phyloP scores from a whole-genome alignment of 2,888 invertebrate species.

The Leptarthrus brevirostris region DNA sequence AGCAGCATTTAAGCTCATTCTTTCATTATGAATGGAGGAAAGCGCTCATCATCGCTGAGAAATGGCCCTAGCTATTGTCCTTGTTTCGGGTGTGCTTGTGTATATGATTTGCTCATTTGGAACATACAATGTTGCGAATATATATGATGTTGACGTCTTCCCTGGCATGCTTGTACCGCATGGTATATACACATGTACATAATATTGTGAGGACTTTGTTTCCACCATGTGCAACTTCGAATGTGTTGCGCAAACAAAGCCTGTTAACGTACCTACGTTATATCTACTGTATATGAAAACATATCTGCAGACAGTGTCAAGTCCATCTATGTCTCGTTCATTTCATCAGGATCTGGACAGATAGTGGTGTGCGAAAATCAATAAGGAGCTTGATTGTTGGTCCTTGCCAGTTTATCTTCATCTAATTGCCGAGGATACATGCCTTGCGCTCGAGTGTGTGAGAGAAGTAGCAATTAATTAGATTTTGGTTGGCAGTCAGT shows the following conservation, averaged over 20 bases:
- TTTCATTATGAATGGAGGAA: conserved; percentile 13
- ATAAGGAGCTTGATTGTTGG: conserved; percentile 21
- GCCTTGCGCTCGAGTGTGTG: not conserved
- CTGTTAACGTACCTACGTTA: not conserved
- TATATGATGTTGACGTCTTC: conserved; percentile 9
- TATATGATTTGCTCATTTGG: conserved; percentile 33
- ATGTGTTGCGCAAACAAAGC: not conserved
- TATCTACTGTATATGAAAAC: too few species aligned
- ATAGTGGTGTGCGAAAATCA: conserved; percentile 33
- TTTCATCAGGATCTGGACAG: not conserved
- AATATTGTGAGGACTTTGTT: not conserved
- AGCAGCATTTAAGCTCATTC: conserved; percentile 54
- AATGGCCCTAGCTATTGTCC: not conserved
- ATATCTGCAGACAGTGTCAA: not conserved
- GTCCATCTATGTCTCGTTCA: not conserved
- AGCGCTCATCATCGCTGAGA: conserved; percentile 16
- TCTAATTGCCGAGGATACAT: conserved; percentile 10
- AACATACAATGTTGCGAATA: not conserved
- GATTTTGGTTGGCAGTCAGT: conserved; percentile 33
- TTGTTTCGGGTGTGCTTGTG: conserved; percentile 7
- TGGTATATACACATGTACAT: too few species aligned
- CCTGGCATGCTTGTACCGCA: too few species aligned
- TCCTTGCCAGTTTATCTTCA: conserved; percentile 14
- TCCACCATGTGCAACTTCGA: not conserved
- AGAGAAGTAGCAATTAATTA: conserved; percentile 25